Base-by-base conservation (phyloP, 92 coral and sea anemone genomes). In the Palythoa heliodiscus region DNA sequence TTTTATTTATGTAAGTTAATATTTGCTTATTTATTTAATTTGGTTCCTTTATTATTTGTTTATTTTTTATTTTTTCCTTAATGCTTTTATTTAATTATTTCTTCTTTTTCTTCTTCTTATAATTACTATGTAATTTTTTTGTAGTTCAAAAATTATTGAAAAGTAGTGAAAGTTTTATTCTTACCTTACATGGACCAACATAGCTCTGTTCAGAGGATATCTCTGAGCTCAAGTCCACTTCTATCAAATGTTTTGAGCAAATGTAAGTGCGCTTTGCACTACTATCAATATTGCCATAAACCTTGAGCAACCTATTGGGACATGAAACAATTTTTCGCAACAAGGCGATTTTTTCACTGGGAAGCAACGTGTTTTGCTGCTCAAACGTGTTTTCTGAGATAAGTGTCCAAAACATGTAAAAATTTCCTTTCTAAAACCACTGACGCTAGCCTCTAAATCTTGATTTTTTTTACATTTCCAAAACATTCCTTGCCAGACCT, bases 171-270 rank as follows among this genome's bases (percentile, higher is more conserved):
- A 68, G 1, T n/a, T 14, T 9, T 57, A 68, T 22, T 68, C 43
- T 68, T 47, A 68, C 43, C 73, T 24, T 68, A 68, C 22, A 17
- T 68, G 73, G 37, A 68, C 43, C 73, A 68, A 23, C 38, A 9
- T 23, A 68, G 73, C 73, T 68, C 24, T 68, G 73, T 68, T 68
- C 73, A 68, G 73, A 68, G 25, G 24, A 23, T 68, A 68, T 24
- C 22, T 68, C 73, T 68, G 40, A 47, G 73, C 16, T 23, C 24
- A 38, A 24, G 73, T 68, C 73, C 39, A 38, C 73, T 68, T 68
- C 73, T 68, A 39, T 11, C 73, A 24, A 68, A 57, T 57, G 64
- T 57, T 57, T 57, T 11, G n/a, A 57, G 19, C 64, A 57, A 19
- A 57, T 57, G 11, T 57, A 20, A 4, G 64, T 57, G 5, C 64